These are phyloP conservation scores for Elanoides forficatus DNA, from an alignment of 2,113 vertebrate species.

Conservation along the genomic window DNA sequence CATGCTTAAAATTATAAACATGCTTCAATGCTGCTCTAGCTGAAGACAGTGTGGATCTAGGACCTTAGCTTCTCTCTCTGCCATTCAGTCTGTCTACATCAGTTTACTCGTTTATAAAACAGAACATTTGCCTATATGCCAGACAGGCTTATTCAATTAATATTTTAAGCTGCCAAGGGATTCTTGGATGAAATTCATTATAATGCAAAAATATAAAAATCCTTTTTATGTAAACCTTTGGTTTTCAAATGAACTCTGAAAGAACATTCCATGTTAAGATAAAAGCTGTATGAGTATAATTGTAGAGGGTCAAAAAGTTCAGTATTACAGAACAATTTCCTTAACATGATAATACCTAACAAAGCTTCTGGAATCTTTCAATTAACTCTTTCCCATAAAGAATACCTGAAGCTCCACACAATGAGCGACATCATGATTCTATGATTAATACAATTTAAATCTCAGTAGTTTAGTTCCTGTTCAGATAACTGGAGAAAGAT, in stretches of 20 bases:
- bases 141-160: not conserved
- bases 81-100: not conserved
- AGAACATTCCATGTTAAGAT: not conserved
- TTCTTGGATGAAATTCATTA: not conserved
- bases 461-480: not conserved
- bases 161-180: not conserved
- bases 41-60: not conserved
- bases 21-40: not conserved
- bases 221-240: not conserved
- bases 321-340: not conserved
- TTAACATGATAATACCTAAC: not conserved
- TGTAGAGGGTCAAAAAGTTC: not conserved
- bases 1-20: not conserved
- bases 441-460: not conserved
- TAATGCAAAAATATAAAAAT: not conserved
- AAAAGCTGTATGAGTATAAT: not conserved
- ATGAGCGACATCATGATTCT: not conserved
- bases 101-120: not conserved
- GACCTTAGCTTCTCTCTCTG: not conserved
- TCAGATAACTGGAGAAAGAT: not conserved
- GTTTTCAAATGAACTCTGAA: slow-evolving; percentile 3
- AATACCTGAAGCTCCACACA: not conserved
- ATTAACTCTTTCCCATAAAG: not conserved
- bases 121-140: not conserved
- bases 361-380: not conserved